Evolutionary conservation across 2,888 invertebrate genomes (phyloP).

Genomic region (Latheticus oryzae): DNA sequence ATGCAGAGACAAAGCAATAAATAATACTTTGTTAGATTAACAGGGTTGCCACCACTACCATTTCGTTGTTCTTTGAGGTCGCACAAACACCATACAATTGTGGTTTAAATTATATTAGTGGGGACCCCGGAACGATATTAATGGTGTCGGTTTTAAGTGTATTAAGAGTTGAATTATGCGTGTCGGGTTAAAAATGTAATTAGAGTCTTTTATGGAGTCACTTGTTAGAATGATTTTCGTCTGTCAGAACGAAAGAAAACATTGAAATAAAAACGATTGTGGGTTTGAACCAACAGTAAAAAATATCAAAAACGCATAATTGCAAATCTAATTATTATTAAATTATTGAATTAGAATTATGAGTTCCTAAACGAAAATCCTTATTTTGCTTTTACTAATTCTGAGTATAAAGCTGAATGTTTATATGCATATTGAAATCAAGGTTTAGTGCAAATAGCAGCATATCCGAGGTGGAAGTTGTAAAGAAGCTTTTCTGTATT

Average conservation of each 20-base stretch:
- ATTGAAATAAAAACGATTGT: slow-evolving; percentile 13
- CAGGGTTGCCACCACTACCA: slow-evolving; percentile 50
- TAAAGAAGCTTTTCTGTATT: slow-evolving; percentile 14
- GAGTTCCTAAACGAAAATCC: too few species aligned
- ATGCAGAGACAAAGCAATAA: slow-evolving; percentile 56
- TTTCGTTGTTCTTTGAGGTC: slow-evolving; percentile 51
- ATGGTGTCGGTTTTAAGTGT: slow-evolving; percentile 43
- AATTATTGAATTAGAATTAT: too few species aligned
- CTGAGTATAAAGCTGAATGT: too few species aligned
- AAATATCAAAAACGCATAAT: too few species aligned
- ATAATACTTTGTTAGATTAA: slow-evolving; percentile 62
- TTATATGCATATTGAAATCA: too few species aligned
- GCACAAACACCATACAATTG: slow-evolving; percentile 55
- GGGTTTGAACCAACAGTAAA: slow-evolving; percentile 10
- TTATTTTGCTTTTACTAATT: too few species aligned
- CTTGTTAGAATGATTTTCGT: slow-evolving; percentile 28
- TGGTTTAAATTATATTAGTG: slow-evolving; percentile 55
- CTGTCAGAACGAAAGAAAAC: slow-evolving; percentile 18
- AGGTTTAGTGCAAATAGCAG: too few species aligned
- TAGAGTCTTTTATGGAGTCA: slow-evolving; percentile 30
- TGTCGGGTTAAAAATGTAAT: slow-evolving; percentile 38
- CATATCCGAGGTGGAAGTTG: background rate
- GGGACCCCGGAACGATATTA: slow-evolving; percentile 43
- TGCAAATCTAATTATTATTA: too few species aligned
- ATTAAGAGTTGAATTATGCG: slow-evolving; percentile 40